Conservation (phyloP, 2,797 vertebrate genomes). For the Perodicticus potto region DNA sequence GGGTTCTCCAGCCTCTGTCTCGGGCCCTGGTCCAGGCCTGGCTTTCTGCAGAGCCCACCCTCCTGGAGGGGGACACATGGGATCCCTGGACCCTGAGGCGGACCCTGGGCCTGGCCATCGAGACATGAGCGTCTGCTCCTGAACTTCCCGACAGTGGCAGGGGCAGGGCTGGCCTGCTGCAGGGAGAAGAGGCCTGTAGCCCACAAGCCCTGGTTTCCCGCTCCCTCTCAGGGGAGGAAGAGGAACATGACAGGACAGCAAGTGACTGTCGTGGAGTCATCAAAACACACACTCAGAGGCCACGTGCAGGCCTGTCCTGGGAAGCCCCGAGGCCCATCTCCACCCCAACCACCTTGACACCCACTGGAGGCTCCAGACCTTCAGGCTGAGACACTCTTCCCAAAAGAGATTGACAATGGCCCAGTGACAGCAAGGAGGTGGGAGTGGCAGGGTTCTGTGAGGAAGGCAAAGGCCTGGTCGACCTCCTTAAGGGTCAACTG, state of each 20-base stretch:
- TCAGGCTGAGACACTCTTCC: background rate
- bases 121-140: no score
- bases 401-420: background rate
- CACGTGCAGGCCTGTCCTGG: background rate
- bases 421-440: background rate
- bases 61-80: background rate
- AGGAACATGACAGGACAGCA: background rate
- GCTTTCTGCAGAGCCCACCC: background rate
- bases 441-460: background rate
- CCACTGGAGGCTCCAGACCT: fast-evolving
- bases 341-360: background rate
- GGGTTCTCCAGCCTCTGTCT: background rate
- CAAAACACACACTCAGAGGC: background rate
- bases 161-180: no score
- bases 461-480: background rate
- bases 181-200: fast-evolving
- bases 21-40: background rate
- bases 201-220: background rate
- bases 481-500: background rate
- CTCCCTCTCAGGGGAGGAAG: background rate
- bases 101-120: background rate
- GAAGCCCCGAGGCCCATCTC: background rate
- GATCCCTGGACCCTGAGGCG: background rate
- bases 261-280: background rate
- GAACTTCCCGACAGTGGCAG: background rate